These are phyloP conservation scores for Lasioglossum oenotherae DNA, from an alignment of 2,888 invertebrate species.

Conservation along the genomic window DNA sequence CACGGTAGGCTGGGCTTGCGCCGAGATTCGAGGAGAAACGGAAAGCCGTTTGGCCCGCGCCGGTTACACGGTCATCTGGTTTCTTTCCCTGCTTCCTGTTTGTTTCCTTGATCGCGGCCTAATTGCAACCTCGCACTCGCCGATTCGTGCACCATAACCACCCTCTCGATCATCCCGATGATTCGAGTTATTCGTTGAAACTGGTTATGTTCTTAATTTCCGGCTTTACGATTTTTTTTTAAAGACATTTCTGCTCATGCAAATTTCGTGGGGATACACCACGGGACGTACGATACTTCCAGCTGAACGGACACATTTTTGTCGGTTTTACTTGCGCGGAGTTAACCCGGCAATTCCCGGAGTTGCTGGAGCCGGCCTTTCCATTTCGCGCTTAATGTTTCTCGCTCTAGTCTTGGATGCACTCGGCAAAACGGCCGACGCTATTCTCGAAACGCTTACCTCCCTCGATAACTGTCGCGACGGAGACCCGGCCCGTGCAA, in stretches of 20 bases:
- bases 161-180: neutral
- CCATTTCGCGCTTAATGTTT: neutral
- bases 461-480: neutral
- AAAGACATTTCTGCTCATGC: neutral
- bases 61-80: slow-evolving; percentile 43
- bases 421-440: neutral
- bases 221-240: neutral
- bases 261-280: neutral
- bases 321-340: neutral
- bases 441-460: neutral
- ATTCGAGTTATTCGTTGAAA: neutral
- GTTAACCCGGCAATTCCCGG: neutral
- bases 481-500: neutral
- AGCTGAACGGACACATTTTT: neutral
- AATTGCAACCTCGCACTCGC: neutral
- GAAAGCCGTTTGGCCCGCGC: slow-evolving; percentile 36
- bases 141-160: neutral
- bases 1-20: slow-evolving; percentile 16
- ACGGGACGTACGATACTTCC: neutral
- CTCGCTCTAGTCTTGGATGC: slow-evolving; percentile 4
- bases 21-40: slow-evolving; percentile 44
- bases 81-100: slow-evolving; percentile 12
- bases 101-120: slow-evolving; percentile 20
- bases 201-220: neutral
- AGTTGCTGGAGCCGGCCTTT: neutral